Percentiles rank a stretch among this genome's conserved stretches.
These are phyloP conservation scores for Gymnarchus niloticus DNA, from an alignment of 2,113 vertebrate genomes.

Conservation along the genomic window DNA sequence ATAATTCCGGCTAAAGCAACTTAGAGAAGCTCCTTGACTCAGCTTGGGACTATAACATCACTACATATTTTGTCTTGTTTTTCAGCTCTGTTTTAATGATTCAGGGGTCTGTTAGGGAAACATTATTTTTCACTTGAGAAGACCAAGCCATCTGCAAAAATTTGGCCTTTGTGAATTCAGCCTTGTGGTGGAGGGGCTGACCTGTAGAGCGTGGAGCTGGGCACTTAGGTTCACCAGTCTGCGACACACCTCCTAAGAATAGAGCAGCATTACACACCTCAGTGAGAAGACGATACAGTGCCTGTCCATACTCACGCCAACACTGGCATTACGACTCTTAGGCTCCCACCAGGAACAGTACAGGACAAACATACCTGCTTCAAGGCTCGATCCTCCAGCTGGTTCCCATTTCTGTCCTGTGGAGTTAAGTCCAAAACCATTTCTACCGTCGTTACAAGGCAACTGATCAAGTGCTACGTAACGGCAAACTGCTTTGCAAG, in stretches of 20 bases:
- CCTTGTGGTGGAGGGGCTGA: constrained; percentile 42
- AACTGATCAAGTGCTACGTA: not conserved
- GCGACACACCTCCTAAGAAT: constrained; percentile 69
- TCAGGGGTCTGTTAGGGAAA: not conserved
- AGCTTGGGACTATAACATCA: not conserved
- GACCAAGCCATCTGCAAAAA: not conserved
- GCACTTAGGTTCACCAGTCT: constrained; percentile 71
- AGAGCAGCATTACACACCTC: not conserved
- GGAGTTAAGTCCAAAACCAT: not conserved
- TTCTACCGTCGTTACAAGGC: not conserved
- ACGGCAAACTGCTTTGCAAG: too few relatives aligned
- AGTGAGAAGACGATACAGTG: not conserved
- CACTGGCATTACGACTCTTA: not conserved
- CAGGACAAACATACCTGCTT: constrained; percentile 53
- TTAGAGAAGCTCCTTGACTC: not conserved
- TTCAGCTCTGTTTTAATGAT: not conserved
- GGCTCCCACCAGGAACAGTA: not conserved
- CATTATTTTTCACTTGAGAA: not conserved
- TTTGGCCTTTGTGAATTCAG: not conserved
- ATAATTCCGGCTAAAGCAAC: not conserved
- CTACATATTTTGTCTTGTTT: too few relatives aligned
- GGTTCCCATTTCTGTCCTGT: constrained; percentile 73
- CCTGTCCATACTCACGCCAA: not conserved
- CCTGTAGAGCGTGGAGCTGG: constrained; percentile 80
- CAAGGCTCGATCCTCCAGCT: constrained; percentile 51